Evolutionary conservation across 2,113 vertebrate species (phyloP).

Genomic region (Procavia capensis): DNA sequence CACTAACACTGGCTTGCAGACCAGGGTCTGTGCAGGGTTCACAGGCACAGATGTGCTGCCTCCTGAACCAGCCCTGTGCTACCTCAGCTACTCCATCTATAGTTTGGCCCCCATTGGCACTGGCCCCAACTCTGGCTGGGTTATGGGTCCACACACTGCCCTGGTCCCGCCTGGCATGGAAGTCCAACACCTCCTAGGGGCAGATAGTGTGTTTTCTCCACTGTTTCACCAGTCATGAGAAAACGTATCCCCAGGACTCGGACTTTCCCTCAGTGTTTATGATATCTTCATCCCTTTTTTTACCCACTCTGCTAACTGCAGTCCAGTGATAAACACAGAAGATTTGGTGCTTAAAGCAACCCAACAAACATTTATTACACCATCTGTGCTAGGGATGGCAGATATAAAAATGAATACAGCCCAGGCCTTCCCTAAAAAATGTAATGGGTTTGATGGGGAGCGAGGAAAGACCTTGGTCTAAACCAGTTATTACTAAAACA

Average conservation of each 20-base stretch:
- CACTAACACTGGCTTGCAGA: not conserved
- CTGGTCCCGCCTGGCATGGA: not conserved
- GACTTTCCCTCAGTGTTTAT: not conserved
- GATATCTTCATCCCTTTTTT: not conserved
- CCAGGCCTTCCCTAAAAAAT: not conserved
- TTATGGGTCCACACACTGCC: not conserved
- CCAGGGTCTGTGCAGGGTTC: not conserved
- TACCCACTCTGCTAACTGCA: not conserved
- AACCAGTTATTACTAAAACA: not conserved
- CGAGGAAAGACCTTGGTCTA: not conserved
- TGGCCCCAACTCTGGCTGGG: not conserved
- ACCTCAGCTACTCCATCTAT: no score
- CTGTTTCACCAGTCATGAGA: slow-evolving; percentile 3
- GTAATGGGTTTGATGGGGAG: not conserved
- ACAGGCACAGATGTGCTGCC: not conserved
- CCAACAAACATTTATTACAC: slow-evolving; percentile 39
- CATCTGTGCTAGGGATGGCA: not conserved
- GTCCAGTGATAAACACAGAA: not conserved
- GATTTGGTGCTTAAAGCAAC: not conserved
- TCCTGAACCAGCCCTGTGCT: not conserved
- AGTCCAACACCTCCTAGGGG: not conserved
- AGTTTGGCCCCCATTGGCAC: not conserved
- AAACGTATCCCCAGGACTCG: not conserved
- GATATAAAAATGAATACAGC: not conserved
- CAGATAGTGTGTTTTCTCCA: not conserved